Evolutionary conservation across 1,140 invertebrate genomes (phyloP).

Genomic region (Neelides sp.): DNA sequence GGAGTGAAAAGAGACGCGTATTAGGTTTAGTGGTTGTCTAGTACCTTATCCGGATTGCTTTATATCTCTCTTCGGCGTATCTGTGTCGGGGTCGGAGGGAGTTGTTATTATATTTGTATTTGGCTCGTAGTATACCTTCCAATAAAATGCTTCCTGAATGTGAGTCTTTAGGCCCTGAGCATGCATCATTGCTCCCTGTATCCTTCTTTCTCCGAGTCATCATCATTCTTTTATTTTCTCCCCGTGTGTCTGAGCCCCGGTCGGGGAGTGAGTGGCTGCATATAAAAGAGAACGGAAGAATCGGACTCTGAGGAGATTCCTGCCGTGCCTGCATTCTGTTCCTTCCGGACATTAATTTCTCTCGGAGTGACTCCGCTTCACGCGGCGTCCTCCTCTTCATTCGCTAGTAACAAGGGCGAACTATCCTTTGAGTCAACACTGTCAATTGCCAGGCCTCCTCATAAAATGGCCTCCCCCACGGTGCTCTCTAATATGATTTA

Average conservation of each 20-base stretch:
- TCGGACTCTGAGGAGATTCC: slow-evolving; percentile 11
- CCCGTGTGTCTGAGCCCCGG: slow-evolving; percentile 2
- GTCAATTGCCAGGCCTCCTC: no score
- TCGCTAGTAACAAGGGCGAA: slow-evolving; percentile 7
- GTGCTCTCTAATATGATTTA: no score
- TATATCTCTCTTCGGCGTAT: no score
- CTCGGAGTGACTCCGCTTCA: no score
- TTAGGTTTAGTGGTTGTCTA: no score
- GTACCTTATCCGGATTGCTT: neutral
- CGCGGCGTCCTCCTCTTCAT: slow-evolving; percentile 5
- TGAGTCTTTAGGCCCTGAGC: slow-evolving; percentile 16
- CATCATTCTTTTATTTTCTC: slow-evolving; percentile 24
- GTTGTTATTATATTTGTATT: no score
- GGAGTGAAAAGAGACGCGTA: neutral
- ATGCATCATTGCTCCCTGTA: slow-evolving; percentile 17
- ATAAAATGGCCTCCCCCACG: no score
- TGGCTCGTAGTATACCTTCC: slow-evolving; percentile 9
- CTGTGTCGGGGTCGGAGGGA: no score
- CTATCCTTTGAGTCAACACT: no score
- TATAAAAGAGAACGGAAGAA: slow-evolving; percentile 2
- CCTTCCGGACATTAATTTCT: slow-evolving; percentile 27
- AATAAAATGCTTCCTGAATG: slow-evolving; percentile 26
- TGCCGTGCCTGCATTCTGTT: slow-evolving; percentile 18
- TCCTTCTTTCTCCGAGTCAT: slow-evolving; percentile 12
- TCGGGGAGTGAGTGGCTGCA: neutral